Evolutionary conservation across 2,888 invertebrate species (phyloP).

Genomic region (Drosophila suboccidentalis): DNA sequence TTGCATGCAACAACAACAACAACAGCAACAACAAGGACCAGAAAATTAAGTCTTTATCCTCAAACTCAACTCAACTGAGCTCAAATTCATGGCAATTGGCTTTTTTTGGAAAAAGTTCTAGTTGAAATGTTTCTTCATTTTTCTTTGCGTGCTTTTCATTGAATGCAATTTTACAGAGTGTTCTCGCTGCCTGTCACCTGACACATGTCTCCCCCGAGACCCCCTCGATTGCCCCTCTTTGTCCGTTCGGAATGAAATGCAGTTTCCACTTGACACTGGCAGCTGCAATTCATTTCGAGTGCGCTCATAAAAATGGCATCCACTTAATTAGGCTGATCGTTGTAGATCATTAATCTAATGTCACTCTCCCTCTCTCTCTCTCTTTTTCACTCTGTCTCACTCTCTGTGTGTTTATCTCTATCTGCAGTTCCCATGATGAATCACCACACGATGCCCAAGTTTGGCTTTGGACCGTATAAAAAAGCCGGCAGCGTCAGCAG

Average conservation of each 20-base stretch:
- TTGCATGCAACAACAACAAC: constrained; percentile 22
- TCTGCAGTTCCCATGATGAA: constrained; percentile 91
- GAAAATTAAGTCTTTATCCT: constrained; percentile 23
- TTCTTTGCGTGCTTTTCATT: constrained; percentile 16
- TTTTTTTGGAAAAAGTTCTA: constrained; percentile 1
- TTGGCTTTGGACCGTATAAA: constrained; percentile 87
- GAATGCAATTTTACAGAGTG: constrained; percentile 64
- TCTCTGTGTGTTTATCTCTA: not conserved
- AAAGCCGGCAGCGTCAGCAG: constrained; percentile 86
- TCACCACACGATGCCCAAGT: constrained; percentile 92
- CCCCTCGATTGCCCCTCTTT: not conserved
- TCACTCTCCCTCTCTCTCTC: not conserved
- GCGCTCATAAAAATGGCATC: constrained; percentile 29
- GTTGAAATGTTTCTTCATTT: constrained; percentile 30
- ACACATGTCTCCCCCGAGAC: constrained; percentile 11
- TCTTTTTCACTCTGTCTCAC: not conserved
- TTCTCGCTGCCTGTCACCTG: constrained; percentile 38
- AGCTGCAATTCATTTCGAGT: constrained; percentile 36
- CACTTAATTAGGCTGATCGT: constrained; percentile 47
- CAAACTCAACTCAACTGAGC: constrained; percentile 1
- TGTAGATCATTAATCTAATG: constrained; percentile 59
- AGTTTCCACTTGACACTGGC: constrained; percentile 15
- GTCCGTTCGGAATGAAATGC: constrained; percentile 9
- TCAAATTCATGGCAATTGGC: constrained; percentile 38
- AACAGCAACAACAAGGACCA: constrained; percentile 17